A percentile compares a stretch with the other conserved stretches of the same genome.
phyloP scores from a whole-genome alignment of 2,113 vertebrate species.

The Mus musculus region GRCm39 chr16:14066501-14067000 shows the following conservation, averaged over 20 bases:
- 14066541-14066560: conserved; percentile 42
- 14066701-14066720: background rate
- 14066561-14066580: too few species aligned
- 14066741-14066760: background rate
- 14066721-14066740: background rate
- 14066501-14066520: conserved; percentile 72
- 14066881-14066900: background rate
- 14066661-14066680: background rate
- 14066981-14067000: background rate
- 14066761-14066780: background rate
- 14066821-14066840: background rate
- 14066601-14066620: background rate
- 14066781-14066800: background rate
- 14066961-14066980: background rate
- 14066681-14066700: background rate
- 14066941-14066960: background rate
- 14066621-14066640: background rate
- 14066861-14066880: accelerated
- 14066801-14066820: background rate
- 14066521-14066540: conserved; percentile 37
- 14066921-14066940: too few species aligned
- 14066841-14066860: background rate
- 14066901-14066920: background rate
- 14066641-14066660: too few species aligned
- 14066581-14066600: background rate